Conservation (phyloP, 1,140 invertebrate species). For the Aleiodes sp. region DNA sequence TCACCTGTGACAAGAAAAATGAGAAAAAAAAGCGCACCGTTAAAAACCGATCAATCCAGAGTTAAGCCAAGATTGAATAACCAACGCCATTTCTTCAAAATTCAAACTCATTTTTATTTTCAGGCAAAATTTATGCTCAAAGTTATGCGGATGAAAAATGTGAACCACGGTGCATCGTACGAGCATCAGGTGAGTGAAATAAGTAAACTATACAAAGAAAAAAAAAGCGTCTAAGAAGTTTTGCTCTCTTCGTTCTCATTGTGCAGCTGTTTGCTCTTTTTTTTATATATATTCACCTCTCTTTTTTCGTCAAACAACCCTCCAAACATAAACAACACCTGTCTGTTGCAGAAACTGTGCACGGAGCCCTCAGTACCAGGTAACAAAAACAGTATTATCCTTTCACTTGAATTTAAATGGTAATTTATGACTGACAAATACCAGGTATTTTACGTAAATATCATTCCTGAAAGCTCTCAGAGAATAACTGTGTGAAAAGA, state of each 20-base stretch:
- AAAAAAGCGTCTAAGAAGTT: too few species aligned
- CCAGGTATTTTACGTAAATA: constrained; percentile 22
- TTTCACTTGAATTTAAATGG: not conserved
- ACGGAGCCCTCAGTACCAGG: constrained; percentile 42
- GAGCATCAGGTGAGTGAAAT: constrained; percentile 41
- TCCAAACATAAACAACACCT: constrained; percentile 40
- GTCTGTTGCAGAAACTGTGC: constrained; percentile 53
- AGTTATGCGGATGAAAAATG: constrained; percentile 50
- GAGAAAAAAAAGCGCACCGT: too few species aligned
- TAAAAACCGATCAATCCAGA: too few species aligned
- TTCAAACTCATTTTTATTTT: constrained; percentile 23
- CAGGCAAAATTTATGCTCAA: constrained; percentile 15
- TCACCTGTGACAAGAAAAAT: too few species aligned
- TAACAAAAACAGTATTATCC: constrained; percentile 28
- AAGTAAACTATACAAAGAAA: not conserved
- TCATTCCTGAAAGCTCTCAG: not conserved
- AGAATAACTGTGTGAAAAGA: too few species aligned
- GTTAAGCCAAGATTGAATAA: too few species aligned
- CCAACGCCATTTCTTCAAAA: too few species aligned
- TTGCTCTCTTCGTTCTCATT: constrained; percentile 1
- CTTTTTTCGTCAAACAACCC: constrained; percentile 27
- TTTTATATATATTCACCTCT: constrained; percentile 1
- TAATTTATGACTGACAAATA: constrained; percentile 7
- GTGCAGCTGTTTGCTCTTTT: not conserved
- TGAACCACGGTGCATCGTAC: constrained; percentile 37